Percentiles rank a stretch among this genome's conserved stretches.
Evolutionary conservation across 2,113 vertebrate species (phyloP).

Genomic region (Silurus asotus): DNA sequence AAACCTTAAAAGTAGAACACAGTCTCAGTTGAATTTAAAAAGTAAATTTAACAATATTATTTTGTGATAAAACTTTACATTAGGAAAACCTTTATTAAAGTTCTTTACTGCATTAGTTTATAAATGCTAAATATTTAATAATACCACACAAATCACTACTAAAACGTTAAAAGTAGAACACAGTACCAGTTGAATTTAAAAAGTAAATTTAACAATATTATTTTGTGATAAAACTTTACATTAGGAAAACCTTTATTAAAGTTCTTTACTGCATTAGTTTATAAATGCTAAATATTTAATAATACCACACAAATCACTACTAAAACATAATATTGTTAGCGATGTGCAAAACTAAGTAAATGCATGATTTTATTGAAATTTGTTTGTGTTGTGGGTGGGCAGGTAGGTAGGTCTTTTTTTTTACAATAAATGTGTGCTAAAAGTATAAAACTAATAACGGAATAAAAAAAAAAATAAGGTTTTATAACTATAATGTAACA

Average conservation of each 20-base stretch:
- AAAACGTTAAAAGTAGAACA: no score
- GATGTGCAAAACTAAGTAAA: not conserved
- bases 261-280: not conserved
- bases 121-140: not conserved
- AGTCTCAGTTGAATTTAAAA: not conserved
- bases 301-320: not conserved
- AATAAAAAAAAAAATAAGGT: no score
- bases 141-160: not conserved
- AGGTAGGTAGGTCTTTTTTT: no score
- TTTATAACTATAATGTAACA: no score
- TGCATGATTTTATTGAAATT: not conserved
- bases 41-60: not conserved
- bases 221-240: not conserved
- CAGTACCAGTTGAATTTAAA: no score
- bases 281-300: not conserved
- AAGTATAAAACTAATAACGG: no score
- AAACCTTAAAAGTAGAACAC: not conserved
- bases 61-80: not conserved
- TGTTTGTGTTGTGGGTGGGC: no score
- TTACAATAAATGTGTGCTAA: no score
- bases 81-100: not conserved
- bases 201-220: not conserved
- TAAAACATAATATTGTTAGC: not conserved
- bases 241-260: not conserved
- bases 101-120: not conserved